A percentile compares a stretch with the other conserved stretches of the same genome.
These are phyloP conservation scores for Macrochelys suwanniensis DNA, from an alignment of 2,797 vertebrate genomes.

Conservation along the genomic window DNA sequence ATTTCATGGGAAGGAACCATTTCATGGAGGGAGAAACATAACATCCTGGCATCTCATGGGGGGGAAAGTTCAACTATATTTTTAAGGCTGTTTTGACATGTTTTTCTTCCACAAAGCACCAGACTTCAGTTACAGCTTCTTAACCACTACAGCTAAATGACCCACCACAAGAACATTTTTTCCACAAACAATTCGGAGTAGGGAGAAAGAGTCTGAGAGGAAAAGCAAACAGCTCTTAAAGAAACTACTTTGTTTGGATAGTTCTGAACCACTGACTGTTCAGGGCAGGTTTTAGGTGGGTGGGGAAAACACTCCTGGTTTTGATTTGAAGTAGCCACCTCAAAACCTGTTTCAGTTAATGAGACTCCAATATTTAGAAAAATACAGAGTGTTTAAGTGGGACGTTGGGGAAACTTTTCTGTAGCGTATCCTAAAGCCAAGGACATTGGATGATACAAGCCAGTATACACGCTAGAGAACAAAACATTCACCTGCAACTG, in stretches of 20 bases:
- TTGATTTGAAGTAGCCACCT: conserved; percentile 80
- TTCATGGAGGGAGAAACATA: conserved; percentile 41
- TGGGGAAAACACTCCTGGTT: conserved; percentile 73
- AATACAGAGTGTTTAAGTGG: conserved; percentile 70
- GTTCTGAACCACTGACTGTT: conserved; percentile 73
- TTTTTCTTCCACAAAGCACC: conserved; percentile 62
- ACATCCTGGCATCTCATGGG: conserved; percentile 39
- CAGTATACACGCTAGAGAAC: neutral
- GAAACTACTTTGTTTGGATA: conserved; percentile 77
- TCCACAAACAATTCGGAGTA: conserved; percentile 72
- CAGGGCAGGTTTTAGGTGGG: conserved; percentile 64
- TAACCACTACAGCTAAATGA: conserved; percentile 70
- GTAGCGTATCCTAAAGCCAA: conserved; percentile 2
- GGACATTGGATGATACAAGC: conserved; percentile 63
- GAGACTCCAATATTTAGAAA: conserved; percentile 72
- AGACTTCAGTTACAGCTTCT: conserved; percentile 74
- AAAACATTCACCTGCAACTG: neutral
- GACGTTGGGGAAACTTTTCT: conserved; percentile 67
- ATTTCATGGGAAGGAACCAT: conserved; percentile 49
- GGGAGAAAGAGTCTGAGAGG: conserved; percentile 69
- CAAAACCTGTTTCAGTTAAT: conserved; percentile 71
- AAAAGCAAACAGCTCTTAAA: conserved; percentile 78
- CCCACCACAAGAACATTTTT: conserved; percentile 73
- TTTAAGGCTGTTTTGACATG: conserved; percentile 67
- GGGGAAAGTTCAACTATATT: conserved; percentile 8